phyloP scores from a whole-genome alignment of 2,797 vertebrate genomes.

The Urocyon cinereoargenteus region DNA sequence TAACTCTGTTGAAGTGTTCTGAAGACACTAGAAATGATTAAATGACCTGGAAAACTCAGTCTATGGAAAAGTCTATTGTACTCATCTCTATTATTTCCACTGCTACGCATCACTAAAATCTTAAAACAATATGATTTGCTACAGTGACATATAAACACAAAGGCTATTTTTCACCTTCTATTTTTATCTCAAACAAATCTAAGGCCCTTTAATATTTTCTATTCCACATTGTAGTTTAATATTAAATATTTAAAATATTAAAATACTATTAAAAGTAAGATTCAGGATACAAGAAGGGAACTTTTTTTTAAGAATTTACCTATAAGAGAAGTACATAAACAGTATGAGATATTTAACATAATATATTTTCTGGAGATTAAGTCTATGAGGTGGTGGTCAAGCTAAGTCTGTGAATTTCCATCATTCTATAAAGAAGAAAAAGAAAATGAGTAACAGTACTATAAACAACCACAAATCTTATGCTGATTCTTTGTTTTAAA shows the following conservation, averaged over 20 bases:
- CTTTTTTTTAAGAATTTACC: not conserved
- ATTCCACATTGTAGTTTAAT: conserved; percentile 51
- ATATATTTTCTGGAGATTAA: not conserved
- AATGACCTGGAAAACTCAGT: conserved; percentile 89
- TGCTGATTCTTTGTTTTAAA: not conserved
- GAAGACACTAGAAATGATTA: conserved; percentile 86
- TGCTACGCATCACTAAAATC: conserved; percentile 78
- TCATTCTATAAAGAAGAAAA: not conserved
- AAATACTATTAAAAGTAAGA: not conserved
- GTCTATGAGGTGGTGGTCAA: not conserved
- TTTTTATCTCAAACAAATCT: conserved; percentile 53
- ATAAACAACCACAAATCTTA: not conserved
- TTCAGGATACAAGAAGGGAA: not conserved
- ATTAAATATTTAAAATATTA: not conserved
- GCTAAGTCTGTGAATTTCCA: not conserved
- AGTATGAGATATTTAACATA: not conserved
- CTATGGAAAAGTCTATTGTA: conserved; percentile 86
- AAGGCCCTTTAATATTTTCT: conserved; percentile 65
- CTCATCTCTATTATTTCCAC: conserved; percentile 85
- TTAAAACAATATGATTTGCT: conserved; percentile 83
- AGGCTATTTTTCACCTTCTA: conserved; percentile 83
- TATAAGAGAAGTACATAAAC: not conserved
- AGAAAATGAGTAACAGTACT: not conserved
- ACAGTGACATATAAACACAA: conserved; percentile 81
- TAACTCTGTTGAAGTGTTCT: conserved; percentile 85